Evolutionary conservation across 2,113 vertebrate species (phyloP).

Genomic region (Nestor notabilis): DNA sequence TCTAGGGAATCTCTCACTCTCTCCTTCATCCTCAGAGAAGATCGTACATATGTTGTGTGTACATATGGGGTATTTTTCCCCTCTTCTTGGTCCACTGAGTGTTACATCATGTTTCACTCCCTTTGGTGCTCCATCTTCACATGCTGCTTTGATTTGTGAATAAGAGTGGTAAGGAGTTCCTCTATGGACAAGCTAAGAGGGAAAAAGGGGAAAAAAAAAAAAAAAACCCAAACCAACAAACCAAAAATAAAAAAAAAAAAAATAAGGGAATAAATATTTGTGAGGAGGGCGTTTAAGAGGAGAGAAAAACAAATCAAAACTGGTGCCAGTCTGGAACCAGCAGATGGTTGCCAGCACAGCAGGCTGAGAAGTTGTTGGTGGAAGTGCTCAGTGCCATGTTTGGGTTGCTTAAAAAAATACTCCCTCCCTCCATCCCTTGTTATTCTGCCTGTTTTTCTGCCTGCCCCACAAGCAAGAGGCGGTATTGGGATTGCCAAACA

Average conservation of each 20-base stretch:
- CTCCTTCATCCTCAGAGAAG: not conserved
- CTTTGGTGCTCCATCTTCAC: not conserved
- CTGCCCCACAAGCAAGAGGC: not conserved
- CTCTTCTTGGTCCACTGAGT: not conserved
- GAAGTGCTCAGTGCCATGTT: not conserved
- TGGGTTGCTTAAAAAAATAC: not conserved
- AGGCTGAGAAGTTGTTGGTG: constrained; percentile 11
- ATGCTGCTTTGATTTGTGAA: not conserved
- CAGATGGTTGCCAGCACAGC: not conserved
- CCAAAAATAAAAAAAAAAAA: not conserved
- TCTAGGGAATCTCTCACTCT: not conserved
- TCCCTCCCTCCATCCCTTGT: not conserved
- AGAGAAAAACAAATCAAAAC: constrained; percentile 13
- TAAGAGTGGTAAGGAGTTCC: not conserved
- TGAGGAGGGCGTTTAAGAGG: not conserved
- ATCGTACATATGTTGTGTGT: not conserved
- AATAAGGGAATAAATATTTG: not conserved
- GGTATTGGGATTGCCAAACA: accelerated
- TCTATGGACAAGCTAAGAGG: not conserved
- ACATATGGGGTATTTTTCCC: accelerated
- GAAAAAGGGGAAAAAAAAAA: not conserved
- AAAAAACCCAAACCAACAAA: no score
- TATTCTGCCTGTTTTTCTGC: not conserved
- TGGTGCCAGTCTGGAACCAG: not conserved
- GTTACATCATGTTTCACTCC: not conserved